Evolutionary conservation across 2,113 vertebrate species (phyloP), one percentile per base, ranked within the genome.

Genomic region (Nibea albiflora): DNA sequence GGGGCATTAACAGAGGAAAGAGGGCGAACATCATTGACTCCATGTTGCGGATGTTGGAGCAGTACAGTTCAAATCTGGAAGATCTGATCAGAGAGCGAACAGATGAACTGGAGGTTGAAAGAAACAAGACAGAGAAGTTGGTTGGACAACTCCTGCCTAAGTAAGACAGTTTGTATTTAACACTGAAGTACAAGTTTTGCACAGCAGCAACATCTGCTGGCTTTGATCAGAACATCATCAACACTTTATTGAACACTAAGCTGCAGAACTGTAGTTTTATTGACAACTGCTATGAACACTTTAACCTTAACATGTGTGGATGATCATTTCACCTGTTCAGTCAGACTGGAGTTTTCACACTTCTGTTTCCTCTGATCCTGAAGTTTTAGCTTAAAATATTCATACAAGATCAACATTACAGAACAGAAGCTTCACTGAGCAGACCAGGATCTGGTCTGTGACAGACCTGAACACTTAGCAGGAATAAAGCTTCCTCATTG

Each of bases 1-100:
- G 96, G 78, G 92, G 88, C 46, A 95, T 97, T 61, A 96, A 96
- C 81, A 95, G 95, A 57, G 95, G 96, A 0, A 94, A 94, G 58
- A 95, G 95, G 70, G 96, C 90, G 0, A 97, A 97, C 85, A 96
- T 97, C 76, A 97, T 97, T 0, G 96, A 97, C 90, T 97, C 96
- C 0, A 97, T 97, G 96, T 76, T 97, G 31, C 89, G 96, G 22
- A 97, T 97, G 96, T 76, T 97, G 88, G 96, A 97, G 62, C 96
- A 97, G 28, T 97, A 97, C 82, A 96, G 96, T 11, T 96, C 96
- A 0, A 97, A 97, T 88, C 89, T 97, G 86, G 97, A 97, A 73
- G 97, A 97, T 81, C 90, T 97, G 49, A 97, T 97, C 85, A 85
- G 95, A 10, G 97, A 97, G 53, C 81, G 97, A 44, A 97, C 97